phyloP scores from a whole-genome alignment of 1,140 invertebrate genomes.

The Drosophila azteca region DNA sequence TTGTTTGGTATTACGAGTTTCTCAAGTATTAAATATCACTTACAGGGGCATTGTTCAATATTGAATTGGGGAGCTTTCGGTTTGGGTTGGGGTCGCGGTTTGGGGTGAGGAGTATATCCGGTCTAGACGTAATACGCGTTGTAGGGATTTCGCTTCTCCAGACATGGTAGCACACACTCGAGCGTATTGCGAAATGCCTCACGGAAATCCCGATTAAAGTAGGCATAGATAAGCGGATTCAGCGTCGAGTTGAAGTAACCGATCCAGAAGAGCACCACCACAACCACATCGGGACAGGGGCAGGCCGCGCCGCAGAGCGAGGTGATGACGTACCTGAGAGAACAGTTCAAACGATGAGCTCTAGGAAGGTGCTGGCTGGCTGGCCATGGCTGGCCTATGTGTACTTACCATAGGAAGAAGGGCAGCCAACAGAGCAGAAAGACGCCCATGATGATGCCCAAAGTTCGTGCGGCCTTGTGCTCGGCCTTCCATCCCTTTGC shows the following conservation, averaged over 20 bases:
- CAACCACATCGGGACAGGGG: slow-evolving; percentile 91
- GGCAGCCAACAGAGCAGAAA: slow-evolving; percentile 98
- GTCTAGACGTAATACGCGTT: slow-evolving; percentile 85
- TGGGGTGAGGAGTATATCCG: not conserved
- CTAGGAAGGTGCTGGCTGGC: slow-evolving; percentile 18
- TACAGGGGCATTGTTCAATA: slow-evolving; percentile 44
- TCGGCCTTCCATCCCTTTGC: slow-evolving; percentile 93
- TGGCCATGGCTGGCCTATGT: not conserved
- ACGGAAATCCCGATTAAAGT: slow-evolving; percentile 98
- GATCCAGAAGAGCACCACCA: slow-evolving; percentile 92
- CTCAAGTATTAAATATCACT: slow-evolving; percentile 68
- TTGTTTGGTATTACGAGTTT: slow-evolving; percentile 39
- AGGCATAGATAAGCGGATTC: slow-evolving; percentile 98
- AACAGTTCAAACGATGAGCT: slow-evolving; percentile 12
- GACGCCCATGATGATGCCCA: slow-evolving; percentile 97
- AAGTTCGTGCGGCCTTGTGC: slow-evolving; percentile 96
- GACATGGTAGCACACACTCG: slow-evolving; percentile 91
- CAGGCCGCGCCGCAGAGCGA: slow-evolving; percentile 92
- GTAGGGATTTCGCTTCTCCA: slow-evolving; percentile 82
- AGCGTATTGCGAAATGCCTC: slow-evolving; percentile 98
- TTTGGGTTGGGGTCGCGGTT: not conserved
- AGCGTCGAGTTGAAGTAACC: slow-evolving; percentile 98
- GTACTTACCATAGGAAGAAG: slow-evolving; percentile 95
- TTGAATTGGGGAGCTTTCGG: slow-evolving; percentile 13
- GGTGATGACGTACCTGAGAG: slow-evolving; percentile 92